A percentile compares a stretch with the other conserved stretches of the same genome.
phyloP scores from a whole-genome alignment of 1,140 invertebrate species.

The Diachasmimorpha longicaudata region DNA sequence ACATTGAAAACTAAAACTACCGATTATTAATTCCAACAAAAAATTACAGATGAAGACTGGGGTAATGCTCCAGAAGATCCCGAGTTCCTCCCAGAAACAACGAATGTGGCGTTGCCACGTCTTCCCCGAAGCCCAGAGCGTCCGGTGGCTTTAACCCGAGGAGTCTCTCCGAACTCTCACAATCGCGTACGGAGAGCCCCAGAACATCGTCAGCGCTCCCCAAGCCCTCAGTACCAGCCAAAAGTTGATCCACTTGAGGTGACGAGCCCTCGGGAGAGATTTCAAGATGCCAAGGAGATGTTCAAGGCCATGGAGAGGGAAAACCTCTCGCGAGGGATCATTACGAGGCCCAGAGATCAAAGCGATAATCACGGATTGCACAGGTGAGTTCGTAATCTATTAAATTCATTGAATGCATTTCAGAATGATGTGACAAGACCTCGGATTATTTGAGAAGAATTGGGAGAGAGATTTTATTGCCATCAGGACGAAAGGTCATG shows the following conservation, averaged over 20 bases:
- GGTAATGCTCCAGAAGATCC: constrained; percentile 49
- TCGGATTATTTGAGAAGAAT: background rate
- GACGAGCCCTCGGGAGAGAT: constrained; percentile 72
- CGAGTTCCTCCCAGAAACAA: constrained; percentile 47
- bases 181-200: constrained; percentile 47
- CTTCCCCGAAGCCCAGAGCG: constrained; percentile 55
- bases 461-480: too few relatives aligned
- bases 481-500: too few relatives aligned
- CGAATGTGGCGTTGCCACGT: constrained; percentile 53
- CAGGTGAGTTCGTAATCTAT: constrained; percentile 37
- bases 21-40: background rate
- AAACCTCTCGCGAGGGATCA: constrained; percentile 61
- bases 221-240: constrained; percentile 61
- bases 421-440: background rate
- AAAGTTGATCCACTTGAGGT: constrained; percentile 49
- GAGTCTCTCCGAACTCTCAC: constrained; percentile 42
- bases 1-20: too few relatives aligned
- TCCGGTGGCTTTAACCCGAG: constrained; percentile 35
- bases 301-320: constrained; percentile 79
- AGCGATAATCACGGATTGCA: constrained; percentile 50
- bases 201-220: constrained; percentile 62
- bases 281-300: constrained; percentile 84
- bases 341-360: constrained; percentile 50
- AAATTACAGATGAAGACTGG: constrained; percentile 57
- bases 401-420: background rate